These are phyloP conservation scores for Schizopygopsis pylzovi DNA, from an alignment of 2,797 vertebrate species.

Conservation along the genomic window DNA sequence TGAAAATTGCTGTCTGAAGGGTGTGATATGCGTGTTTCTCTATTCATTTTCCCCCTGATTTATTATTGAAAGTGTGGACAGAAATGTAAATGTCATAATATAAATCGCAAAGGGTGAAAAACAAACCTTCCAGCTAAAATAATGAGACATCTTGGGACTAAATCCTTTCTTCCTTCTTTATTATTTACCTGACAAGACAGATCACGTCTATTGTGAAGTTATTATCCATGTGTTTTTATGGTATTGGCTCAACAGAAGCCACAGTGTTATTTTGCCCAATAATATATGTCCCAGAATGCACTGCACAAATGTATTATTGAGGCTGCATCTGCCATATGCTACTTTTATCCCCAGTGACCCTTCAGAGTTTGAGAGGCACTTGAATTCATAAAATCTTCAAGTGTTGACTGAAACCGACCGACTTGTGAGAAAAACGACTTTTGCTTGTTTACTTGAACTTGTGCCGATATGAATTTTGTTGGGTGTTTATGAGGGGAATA, in stretches of 20 bases:
- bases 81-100: conserved; percentile 42
- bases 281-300: conserved; percentile 47
- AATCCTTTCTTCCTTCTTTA: conserved; percentile 19
- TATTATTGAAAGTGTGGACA: conserved; percentile 40
- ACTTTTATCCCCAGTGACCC: conserved; percentile 30
- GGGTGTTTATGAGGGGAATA: neutral
- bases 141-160: conserved; percentile 46
- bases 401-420: conserved; percentile 30
- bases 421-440: conserved; percentile 33
- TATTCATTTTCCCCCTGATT: neutral
- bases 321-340: conserved; percentile 22
- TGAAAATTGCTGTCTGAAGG: conserved; percentile 28
- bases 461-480: conserved; percentile 10
- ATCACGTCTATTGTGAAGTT: conserved; percentile 21
- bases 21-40: conserved; percentile 15
- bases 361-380: conserved; percentile 45
- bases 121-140: conserved; percentile 35
- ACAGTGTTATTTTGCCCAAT: conserved; percentile 25
- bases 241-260: conserved; percentile 10
- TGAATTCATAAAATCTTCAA: conserved; percentile 50
- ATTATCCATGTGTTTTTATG: conserved; percentile 13
- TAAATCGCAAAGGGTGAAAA: neutral
- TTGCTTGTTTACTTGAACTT: conserved; percentile 10
- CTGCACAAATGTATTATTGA: conserved; percentile 30
- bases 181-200: conserved; percentile 39